Evolutionary conservation across 2,888 invertebrate species (phyloP).

Genomic region (Vannuccia rotundouncinata): DNA sequence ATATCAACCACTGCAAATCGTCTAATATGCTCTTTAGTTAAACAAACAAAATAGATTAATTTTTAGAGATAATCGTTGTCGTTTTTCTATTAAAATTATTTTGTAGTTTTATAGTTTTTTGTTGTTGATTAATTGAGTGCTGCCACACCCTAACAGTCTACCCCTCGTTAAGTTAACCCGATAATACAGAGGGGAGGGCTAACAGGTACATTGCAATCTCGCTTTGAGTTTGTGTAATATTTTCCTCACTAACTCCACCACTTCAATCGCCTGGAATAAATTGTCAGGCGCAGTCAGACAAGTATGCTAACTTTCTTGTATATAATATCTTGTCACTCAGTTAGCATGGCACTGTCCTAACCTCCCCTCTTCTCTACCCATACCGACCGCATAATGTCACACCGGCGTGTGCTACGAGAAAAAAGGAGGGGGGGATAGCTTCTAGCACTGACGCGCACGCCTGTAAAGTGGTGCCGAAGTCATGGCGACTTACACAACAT

Average conservation of each 20-base stretch:
- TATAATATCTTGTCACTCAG: background rate
- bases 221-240: background rate
- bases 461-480: conserved; percentile 12
- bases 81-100: no score
- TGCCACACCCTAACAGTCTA: no score
- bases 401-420: background rate
- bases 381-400: no score
- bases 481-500: conserved; percentile 3
- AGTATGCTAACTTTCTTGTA: background rate
- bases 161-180: no score
- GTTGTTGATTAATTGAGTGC: no score
- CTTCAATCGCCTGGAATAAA: background rate
- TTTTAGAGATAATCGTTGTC: no score
- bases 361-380: background rate
- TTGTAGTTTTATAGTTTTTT: no score
- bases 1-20: no score
- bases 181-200: no score
- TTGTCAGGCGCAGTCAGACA: background rate
- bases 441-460: background rate
- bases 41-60: no score
- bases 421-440: background rate
- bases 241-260: background rate
- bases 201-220: no score
- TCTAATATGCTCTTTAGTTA: no score
- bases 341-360: background rate